Percentiles rank a stretch among this genome's conserved stretches.
Evolutionary conservation across 2,797 vertebrate species (phyloP).

Genomic region (Coregonus sp.): DNA sequence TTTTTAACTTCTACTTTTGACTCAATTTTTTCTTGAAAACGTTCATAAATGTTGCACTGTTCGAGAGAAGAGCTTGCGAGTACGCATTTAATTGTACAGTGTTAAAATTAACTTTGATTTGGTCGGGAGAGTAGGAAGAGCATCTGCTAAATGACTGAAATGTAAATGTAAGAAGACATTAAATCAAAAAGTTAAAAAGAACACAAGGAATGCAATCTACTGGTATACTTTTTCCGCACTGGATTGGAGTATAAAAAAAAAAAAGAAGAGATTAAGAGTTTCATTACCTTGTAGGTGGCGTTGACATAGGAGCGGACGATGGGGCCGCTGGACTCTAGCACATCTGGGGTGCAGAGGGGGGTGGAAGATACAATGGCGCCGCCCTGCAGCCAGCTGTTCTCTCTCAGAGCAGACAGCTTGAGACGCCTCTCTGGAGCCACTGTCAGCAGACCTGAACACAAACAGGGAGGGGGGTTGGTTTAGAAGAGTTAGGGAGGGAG

Average conservation of each 20-base stretch:
- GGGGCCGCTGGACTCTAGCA: conserved; percentile 87
- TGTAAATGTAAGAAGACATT: not conserved
- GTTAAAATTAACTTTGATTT: no score
- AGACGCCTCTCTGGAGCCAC: conserved; percentile 87
- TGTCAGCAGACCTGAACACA: conserved; percentile 81
- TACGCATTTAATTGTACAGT: no score
- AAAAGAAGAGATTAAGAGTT: not conserved
- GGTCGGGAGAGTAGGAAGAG: no score
- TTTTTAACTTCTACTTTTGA: no score
- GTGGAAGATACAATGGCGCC: conserved; percentile 88
- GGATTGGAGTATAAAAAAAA: not conserved
- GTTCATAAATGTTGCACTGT: no score
- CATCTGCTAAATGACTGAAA: no score
- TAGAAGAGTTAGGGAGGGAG: not conserved
- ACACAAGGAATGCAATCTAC: not conserved
- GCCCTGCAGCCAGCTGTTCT: conserved; percentile 89
- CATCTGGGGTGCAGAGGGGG: conserved; percentile 88
- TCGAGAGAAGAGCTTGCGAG: no score
- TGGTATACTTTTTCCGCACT: not conserved
- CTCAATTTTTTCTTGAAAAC: no score
- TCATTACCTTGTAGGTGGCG: conserved; percentile 86
- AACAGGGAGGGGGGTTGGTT: not conserved
- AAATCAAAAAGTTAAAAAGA: not conserved
- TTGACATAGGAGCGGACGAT: conserved; percentile 90
- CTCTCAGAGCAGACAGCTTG: conserved; percentile 84